These are phyloP conservation scores for Syngnathus rostellatus DNA, from an alignment of 2,797 vertebrate genomes.

Conservation along the genomic window DNA sequence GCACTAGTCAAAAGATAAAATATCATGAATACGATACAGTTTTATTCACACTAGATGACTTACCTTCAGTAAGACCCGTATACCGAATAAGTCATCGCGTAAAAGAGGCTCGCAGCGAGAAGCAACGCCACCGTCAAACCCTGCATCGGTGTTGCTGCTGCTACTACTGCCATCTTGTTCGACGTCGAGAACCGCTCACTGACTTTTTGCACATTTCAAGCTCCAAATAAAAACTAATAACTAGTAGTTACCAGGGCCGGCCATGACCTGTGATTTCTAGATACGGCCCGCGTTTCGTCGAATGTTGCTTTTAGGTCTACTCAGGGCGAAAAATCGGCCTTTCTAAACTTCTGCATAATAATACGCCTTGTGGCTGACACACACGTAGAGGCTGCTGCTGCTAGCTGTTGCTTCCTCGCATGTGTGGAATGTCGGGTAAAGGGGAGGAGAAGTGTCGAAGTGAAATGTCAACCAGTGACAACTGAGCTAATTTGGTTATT, in stretches of 20 bases:
- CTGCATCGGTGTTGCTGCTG: conserved; percentile 32
- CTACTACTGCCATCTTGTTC: conserved; percentile 68
- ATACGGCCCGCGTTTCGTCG: conserved; percentile 4
- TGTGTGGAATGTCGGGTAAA: conserved; percentile 58
- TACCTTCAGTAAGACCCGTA: conserved; percentile 56
- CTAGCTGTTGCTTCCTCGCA: conserved; percentile 59
- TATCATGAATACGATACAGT: neutral
- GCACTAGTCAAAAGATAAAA: neutral
- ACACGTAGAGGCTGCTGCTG: conserved; percentile 19
- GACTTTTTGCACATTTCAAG: conserved; percentile 60
- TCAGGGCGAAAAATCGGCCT: conserved; percentile 27
- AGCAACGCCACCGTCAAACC: conserved; percentile 37
- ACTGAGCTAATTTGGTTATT: neutral
- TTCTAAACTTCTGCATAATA: conserved; percentile 59
- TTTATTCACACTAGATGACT: neutral
- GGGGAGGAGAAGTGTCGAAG: neutral
- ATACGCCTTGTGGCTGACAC: conserved; percentile 34
- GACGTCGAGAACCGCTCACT: conserved; percentile 48
- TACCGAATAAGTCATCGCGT: conserved; percentile 30
- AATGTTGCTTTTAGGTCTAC: conserved; percentile 9
- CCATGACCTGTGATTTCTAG: conserved; percentile 23
- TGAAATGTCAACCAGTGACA: conserved; percentile 4
- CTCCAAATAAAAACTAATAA: conserved; percentile 24
- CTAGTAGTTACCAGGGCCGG: conserved; percentile 8
- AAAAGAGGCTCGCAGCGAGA: conserved; percentile 32